These are phyloP conservation scores for Gymnothorax javanicus DNA, from an alignment of 2,797 vertebrate species.

Conservation along the genomic window DNA sequence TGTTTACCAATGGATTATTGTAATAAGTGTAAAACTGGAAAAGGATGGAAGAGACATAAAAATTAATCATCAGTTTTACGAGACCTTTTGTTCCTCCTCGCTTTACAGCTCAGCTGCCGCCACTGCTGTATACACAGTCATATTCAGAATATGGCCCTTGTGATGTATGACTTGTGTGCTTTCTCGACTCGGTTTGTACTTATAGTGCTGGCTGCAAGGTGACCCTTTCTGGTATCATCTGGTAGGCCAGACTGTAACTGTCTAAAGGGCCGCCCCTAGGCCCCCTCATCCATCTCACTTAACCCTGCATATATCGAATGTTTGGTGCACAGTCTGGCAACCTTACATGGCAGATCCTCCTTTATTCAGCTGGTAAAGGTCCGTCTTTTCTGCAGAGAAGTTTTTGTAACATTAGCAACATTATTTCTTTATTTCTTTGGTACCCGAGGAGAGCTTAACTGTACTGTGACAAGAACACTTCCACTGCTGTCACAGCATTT, in stretches of 20 bases:
- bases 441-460: neutral
- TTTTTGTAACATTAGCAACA: neutral
- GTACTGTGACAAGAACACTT: neutral
- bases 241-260: neutral
- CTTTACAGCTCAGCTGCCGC: too few relatives aligned
- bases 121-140: too few relatives aligned
- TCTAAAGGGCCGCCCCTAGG: neutral
- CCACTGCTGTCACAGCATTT: neutral
- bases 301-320: neutral
- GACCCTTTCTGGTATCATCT: conserved; percentile 14
- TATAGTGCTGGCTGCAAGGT: conserved; percentile 6
- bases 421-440: neutral
- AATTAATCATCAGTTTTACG: too few relatives aligned
- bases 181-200: conserved; percentile 4
- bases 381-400: neutral
- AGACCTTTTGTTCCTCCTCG: too few relatives aligned
- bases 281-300: neutral
- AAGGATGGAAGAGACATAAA: too few relatives aligned
- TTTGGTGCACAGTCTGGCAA: neutral
- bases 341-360: neutral
- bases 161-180: conserved; percentile 21
- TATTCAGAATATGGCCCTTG: conserved; percentile 9
- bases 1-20: too few relatives aligned
- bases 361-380: neutral
- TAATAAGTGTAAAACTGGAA: too few relatives aligned